phyloP scores from a whole-genome alignment of 2,888 invertebrate species.

The Pristionchus entomophagus region DNA sequence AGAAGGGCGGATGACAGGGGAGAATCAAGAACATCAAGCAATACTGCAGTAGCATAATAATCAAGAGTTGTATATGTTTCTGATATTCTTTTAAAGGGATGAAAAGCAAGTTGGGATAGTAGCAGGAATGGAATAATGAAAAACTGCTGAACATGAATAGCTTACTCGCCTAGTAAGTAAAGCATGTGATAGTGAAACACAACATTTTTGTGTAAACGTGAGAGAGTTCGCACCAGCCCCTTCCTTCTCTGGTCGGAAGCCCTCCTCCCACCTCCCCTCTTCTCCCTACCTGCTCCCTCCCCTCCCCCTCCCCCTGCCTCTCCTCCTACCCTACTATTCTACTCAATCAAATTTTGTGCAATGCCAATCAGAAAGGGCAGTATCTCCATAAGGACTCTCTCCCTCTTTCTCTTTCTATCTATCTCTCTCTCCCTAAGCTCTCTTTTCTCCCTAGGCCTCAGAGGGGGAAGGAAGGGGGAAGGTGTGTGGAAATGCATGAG shows the following conservation, averaged over 20 bases:
- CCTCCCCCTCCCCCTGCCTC: not conserved
- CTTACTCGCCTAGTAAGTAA: too few relatives aligned
- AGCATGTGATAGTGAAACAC: not conserved
- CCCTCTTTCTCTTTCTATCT: not conserved
- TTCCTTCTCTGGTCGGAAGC: not conserved
- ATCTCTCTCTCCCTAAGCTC: not conserved
- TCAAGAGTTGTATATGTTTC: too few relatives aligned
- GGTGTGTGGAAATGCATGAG: conserved; percentile 30
- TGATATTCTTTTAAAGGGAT: too few relatives aligned
- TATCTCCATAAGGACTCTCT: not conserved
- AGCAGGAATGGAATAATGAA: too few relatives aligned
- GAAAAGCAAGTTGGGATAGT: too few relatives aligned
- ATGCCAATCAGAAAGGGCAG: conserved; percentile 48
- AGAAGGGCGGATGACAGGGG: conserved; percentile 8
- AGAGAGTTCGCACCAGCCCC: conserved; percentile 14
- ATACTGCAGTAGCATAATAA: too few relatives aligned
- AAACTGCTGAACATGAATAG: too few relatives aligned
- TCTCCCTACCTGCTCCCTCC: not conserved
- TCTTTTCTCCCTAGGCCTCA: not conserved
- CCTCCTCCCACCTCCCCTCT: not conserved
- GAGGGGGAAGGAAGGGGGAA: not conserved
- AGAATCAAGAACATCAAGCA: not conserved
- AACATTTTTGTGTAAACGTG: not conserved
- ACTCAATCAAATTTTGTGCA: conserved; percentile 49
- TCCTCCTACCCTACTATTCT: not conserved